Evolutionary conservation across 2,797 vertebrate genomes (phyloP), one percentile per base, ranked within the genome.

Genomic region (Eupleurogrammus muticus): DNA sequence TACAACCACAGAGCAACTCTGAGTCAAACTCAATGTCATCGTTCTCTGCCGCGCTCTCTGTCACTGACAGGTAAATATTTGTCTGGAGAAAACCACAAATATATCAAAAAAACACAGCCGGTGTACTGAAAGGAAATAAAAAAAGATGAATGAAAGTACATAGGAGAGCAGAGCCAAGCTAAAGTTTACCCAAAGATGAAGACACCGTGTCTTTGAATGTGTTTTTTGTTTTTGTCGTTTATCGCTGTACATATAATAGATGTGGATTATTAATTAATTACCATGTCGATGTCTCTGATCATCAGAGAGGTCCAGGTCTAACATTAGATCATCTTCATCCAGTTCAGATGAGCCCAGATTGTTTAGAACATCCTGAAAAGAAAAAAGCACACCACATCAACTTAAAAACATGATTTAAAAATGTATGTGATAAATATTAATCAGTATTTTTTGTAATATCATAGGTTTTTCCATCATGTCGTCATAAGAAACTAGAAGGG

Each of bases 301-400:
- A 66, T 99, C 97, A 40, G 96, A 94, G 79, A 98, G 95, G 84
- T 99, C 98, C 84, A 99, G 89, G 85, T 99, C 98, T 79, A 99
- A 91, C 98, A 99, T 99, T 14, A 99, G 92, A 83, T 99, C 98
- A 83, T 99, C 98, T 88, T 99, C 98, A 89, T 99, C 98, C 81
- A 99, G 83, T 81, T 99, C 97, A 73, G 97, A 99, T 34, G 98
- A 99, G 32, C 97, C 97, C 89, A 99, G 90, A 83, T 98, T 96
- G 92, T 98, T 98, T 9, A 92, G 53, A 38, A 92, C 83, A 59
- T 92, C 92, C 92, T 93, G 56, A 51, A 13, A 20, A 83, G 16
- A 66, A 36, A 73, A n/a, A 70, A 40, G 5, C 1, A 69, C 62
- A 71, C 9, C 14, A 13, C 10, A 57, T 19, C 56, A 17, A 63